Base-by-base conservation (phyloP, 2,888 invertebrate genomes). In the Ennomos quercinarius region DNA sequence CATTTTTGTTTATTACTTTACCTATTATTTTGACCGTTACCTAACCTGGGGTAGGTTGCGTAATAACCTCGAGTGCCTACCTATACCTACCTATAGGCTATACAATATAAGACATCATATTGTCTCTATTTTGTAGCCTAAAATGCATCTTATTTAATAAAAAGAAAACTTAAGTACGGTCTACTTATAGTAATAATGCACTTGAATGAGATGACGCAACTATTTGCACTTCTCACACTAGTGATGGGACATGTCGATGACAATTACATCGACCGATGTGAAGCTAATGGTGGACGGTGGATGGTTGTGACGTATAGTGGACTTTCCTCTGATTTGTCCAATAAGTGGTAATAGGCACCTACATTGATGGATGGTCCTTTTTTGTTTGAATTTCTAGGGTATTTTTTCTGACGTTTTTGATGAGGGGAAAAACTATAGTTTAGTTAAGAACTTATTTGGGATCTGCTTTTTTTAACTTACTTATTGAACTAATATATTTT, bases 271-370 rank as follows among this genome's bases (percentile, higher is more conserved):
- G 60, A 57, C 59, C 53, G 48, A 53, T 44, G 43, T 39, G 46
- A 37, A 41, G 13, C 48, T 58, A 57, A 61, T 63, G 58, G 60
- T 53, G 43, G 38, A 56, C 61, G 65, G 39, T 57, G 40, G 38
- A 56, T 63, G 67, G 39, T 57, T 10, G 37, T 65, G 68, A 52
- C 67, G 43, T 67, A 44, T 45, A 69, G 68, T 64, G 67, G 65
- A 12, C 39, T 17, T 65, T 63, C 44, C 36, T 9, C 35, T 67
- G 65, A 67, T 63, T 57, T 56, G 57, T 51, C 42, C 42, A 44
- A 34, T 47, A 49, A 66, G 61, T 61, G 56, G 47, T 39, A 11
- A 43, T 17, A 17, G 17, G 17, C n/a, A n/a, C n/a, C n/a, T 13
- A 46, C 36, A 49, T 46, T 51, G 40, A 49, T 39, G 42, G 59